Percentiles rank a stretch among this genome's conserved stretches.
Conservation (phyloP, 2,113 vertebrate genomes). For the Oxygymnocypris stewartii region DNA sequence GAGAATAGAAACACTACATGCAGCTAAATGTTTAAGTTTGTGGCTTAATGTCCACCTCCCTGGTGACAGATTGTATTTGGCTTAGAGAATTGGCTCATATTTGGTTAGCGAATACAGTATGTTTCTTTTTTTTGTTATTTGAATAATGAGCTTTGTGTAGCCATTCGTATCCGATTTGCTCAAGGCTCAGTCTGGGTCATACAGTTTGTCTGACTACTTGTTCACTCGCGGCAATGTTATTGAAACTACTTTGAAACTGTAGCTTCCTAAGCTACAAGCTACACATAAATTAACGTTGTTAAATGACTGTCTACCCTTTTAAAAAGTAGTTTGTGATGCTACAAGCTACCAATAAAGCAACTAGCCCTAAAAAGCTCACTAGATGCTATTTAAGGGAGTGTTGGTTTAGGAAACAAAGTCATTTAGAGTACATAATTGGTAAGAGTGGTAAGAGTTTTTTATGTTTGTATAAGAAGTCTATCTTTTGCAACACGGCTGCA, state of each 20-base stretch:
- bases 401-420: background rate
- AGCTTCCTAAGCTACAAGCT: background rate
- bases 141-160: slow-evolving; percentile 39
- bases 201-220: background rate
- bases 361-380: slow-evolving; percentile 8
- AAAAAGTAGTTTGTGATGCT: background rate
- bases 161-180: slow-evolving; percentile 39
- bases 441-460: background rate
- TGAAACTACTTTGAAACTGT: background rate
- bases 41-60: background rate
- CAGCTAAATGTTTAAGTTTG: background rate
- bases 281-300: background rate
- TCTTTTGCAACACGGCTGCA: background rate
- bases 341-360: slow-evolving; percentile 4
- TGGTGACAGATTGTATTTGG: slow-evolving; percentile 34
- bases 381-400: background rate
- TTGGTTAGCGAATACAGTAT: slow-evolving; percentile 53
- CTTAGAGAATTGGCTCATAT: slow-evolving; percentile 50
- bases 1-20: background rate
- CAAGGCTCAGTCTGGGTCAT: slow-evolving; percentile 6
- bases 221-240: background rate
- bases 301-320: background rate
- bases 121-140: background rate
- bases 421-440: background rate
- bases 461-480: background rate